Conservation (phyloP, 2,797 vertebrate genomes). For the Lophotriccus pileatus region DNA sequence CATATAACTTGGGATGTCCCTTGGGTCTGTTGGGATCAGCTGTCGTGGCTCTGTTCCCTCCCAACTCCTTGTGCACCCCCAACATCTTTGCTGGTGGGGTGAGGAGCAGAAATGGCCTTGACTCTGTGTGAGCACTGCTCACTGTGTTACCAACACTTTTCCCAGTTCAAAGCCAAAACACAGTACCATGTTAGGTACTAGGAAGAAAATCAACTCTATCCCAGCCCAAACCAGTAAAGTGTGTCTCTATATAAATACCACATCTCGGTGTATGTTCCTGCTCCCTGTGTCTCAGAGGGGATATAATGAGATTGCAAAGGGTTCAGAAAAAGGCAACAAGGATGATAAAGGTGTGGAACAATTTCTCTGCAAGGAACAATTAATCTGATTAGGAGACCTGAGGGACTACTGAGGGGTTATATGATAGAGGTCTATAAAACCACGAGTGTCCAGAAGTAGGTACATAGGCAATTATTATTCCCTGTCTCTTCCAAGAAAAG, state of each 20-base stretch:
- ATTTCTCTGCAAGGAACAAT: neutral
- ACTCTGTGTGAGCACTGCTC: neutral
- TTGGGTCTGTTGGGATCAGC: neutral
- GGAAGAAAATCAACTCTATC: neutral
- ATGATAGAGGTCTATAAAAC: neutral
- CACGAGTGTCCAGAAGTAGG: neutral
- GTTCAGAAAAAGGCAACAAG: neutral
- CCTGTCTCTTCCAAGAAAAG: neutral
- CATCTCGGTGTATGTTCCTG: neutral
- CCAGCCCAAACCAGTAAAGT: neutral
- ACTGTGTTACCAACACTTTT: neutral
- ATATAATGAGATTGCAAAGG: neutral
- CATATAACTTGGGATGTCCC: neutral
- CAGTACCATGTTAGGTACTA: fast-evolving
- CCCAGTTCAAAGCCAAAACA: neutral
- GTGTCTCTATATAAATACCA: neutral
- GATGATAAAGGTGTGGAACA: neutral
- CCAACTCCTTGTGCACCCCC: neutral
- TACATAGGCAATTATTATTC: neutral
- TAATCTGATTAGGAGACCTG: neutral
- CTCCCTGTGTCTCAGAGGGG: neutral
- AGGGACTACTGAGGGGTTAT: neutral
- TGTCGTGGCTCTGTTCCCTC: neutral
- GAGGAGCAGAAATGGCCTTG: neutral
- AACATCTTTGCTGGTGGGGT: fast-evolving